Evolutionary conservation across 2,888 invertebrate genomes (phyloP).

Genomic region (Boloria selene): DNA sequence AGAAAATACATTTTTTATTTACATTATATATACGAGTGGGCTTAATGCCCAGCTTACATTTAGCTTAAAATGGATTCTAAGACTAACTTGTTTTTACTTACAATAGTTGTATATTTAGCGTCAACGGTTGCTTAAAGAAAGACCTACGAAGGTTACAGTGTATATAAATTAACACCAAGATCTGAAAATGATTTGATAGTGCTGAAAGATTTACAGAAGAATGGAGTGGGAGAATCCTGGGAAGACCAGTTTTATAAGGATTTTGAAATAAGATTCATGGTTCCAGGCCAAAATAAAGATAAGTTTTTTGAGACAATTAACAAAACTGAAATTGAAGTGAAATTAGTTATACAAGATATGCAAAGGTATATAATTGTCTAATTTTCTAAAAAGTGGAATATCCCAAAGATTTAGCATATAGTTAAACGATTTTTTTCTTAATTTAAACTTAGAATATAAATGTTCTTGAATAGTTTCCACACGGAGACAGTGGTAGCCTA

Average conservation of each 20-base stretch:
- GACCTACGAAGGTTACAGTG: slow-evolving; percentile 81
- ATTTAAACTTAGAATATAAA: too few relatives aligned
- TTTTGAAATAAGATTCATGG: slow-evolving; percentile 62
- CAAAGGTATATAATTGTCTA: slow-evolving; percentile 57
- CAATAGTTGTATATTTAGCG: slow-evolving; percentile 29
- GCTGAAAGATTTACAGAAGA: slow-evolving; percentile 68
- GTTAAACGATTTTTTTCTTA: too few relatives aligned
- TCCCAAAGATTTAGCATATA: too few relatives aligned
- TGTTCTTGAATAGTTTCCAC: too few relatives aligned
- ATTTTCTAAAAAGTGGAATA: too few relatives aligned
- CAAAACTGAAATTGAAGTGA: slow-evolving; percentile 45
- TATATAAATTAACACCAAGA: slow-evolving; percentile 80
- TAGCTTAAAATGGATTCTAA: too few relatives aligned
- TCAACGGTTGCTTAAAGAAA: slow-evolving; percentile 42
- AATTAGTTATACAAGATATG: slow-evolving; percentile 56
- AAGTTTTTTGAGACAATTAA: slow-evolving; percentile 48
- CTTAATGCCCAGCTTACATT: too few relatives aligned
- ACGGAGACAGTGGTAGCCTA: too few relatives aligned
- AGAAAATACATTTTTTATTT: slow-evolving; percentile 2
- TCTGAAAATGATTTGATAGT: slow-evolving; percentile 70
- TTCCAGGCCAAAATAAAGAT: slow-evolving; percentile 51
- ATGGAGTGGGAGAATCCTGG: slow-evolving; percentile 65
- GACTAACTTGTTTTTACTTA: not conserved
- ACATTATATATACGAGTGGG: not conserved
- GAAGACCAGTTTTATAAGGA: slow-evolving; percentile 56